Evolutionary conservation across 2,888 invertebrate genomes (phyloP), one percentile per base, ranked within the genome.

Genomic region (Lithophane semibrunnea): DNA sequence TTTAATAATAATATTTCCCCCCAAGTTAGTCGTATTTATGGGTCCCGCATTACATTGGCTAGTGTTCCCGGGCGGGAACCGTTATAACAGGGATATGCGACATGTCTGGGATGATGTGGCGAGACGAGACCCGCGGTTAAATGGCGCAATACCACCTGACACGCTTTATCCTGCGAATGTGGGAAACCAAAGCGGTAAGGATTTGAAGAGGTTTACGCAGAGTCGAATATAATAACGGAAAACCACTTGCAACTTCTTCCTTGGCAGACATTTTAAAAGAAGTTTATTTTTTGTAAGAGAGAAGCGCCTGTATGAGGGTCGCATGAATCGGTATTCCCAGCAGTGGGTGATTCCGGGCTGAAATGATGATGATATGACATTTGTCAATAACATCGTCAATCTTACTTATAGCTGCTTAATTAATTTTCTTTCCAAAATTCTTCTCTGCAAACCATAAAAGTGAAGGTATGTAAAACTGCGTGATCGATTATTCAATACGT

Each of bases 61-160:
- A 52, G 29, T 37, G 24, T 37, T 42, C 44, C 47, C 65, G 16
- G 52, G n/a, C 24, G 37, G 61, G 47, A 12, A 3, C 29, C 21
- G 18, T 79, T 49, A 71, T 79, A 24, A 52, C 13, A 37, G 29
- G 24, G 21, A 77, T 56, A 65, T 42, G 64, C 42, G 29, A 29
- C 52, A 47, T 61, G 44, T 65, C 52, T 44, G 71, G 56, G 44
- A 71, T 44, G 79, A 65, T 58, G 58, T 13, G 42, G 75, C 10
- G 47, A 64, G 44, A 24, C 54, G 63, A 64, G 37, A 24, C 54
- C 47, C n/a, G 47, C n/a, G 52, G 70, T 70, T 49, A 49, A 21
- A 49, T 42, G 49, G 68, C 58, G 75, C 76, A 83, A 71, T 85
- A 82, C 49, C 63, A 83, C 73, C 81, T 77, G 77, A 75, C 69